Evolutionary conservation across 2,888 invertebrate genomes (phyloP).

Genomic region (Frankliniella intonsa): DNA sequence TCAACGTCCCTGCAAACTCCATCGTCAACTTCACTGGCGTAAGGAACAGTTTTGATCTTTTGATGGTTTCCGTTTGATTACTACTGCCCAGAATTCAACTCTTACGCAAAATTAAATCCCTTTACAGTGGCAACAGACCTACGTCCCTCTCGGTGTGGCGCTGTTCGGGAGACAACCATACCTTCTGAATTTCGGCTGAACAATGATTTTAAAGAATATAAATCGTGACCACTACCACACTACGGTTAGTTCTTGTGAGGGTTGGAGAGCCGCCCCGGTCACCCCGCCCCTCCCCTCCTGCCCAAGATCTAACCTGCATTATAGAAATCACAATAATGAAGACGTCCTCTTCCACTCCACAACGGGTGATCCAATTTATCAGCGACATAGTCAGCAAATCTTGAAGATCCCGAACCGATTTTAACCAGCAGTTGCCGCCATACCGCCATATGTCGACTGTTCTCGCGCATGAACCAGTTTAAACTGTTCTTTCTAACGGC

Average conservation of each 20-base stretch:
- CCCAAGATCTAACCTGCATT: not conserved
- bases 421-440: too few species aligned
- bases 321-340: not conserved
- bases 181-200: not conserved
- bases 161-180: not conserved
- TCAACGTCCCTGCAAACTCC: not conserved
- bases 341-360: too few species aligned
- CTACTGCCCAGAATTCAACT: not conserved
- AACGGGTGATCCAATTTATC: too few species aligned
- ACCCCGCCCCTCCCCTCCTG: not conserved
- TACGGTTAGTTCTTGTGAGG: not conserved
- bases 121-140: not conserved
- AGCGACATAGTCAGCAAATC: too few species aligned
- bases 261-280: not conserved
- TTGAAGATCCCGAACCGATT: too few species aligned
- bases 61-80: not conserved
- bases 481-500: too few species aligned
- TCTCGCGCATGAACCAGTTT: too few species aligned
- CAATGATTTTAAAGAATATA: not conserved
- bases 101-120: too few species aligned
- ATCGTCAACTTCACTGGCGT: constrained; percentile 7
- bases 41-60: not conserved
- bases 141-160: constrained; percentile 5
- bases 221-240: not conserved
- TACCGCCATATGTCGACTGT: too few species aligned